Evolutionary conservation across 2,888 invertebrate species (phyloP), one percentile per base, ranked within the genome.

Genomic region (Drosophila phalerata): DNA sequence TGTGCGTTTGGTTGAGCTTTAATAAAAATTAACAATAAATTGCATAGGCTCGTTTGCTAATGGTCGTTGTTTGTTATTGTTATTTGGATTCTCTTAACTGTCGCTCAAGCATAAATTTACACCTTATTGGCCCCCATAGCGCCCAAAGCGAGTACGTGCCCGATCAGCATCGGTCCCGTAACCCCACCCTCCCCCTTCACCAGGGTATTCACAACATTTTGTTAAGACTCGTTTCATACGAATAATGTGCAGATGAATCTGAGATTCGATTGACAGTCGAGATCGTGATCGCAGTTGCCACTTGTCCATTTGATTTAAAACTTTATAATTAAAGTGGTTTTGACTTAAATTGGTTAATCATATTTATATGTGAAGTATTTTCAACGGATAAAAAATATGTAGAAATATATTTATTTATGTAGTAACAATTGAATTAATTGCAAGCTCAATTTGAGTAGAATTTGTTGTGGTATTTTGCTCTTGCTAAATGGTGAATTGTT

Each of bases 121-220:
- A 91, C 91, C 90, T 90, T 91, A 91, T 91, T 91, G 91, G 89
- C 91, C 91, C 90, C 90, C 91, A 91, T 91, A 88, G 86, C 77
- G 73, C 87, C 84, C 79, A 81, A 56, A 81, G 74, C 73, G 52
- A 66, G 71, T 85, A 85, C 83, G 83, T 85, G 78, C 80, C 69
- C 48, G 61, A 25, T 30, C 49, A 52, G 40, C 42, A 47, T 15
- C 40, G 22, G 15, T 49, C 48, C 28, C 37, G n/a, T 28, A 30
- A 17, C 40, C 13, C 19, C 9, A 19, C 45, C 19, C 22, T 11
- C 4, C 22, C n/a, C 4, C 43, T 6, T 30, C 9, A 17, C 11
- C 13, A 25, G 15, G 15, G 1, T 15, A 17, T 9, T 6, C 11
- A 37, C 37, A 22, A 52, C 22, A 37, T 40, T 40, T 40, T 15